Base-by-base conservation (phyloP, 2,113 vertebrate species). In the Apteryx mantelli region DNA sequence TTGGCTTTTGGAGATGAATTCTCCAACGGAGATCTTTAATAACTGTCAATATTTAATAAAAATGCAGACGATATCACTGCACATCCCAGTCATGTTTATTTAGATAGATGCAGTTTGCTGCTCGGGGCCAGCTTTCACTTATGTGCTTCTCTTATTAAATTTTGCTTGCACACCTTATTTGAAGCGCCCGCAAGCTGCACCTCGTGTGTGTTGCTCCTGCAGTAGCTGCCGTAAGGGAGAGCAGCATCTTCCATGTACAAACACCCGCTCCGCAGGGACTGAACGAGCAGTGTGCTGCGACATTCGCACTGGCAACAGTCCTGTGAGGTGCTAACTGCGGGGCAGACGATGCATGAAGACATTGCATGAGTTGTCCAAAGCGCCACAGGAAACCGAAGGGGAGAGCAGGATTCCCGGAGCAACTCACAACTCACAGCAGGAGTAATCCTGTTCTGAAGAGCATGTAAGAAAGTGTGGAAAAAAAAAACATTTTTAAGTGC, bases 31-130 rank as follows among this genome's bases (percentile, higher is more conserved):
- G 73, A 91, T 94, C 80, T 97, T 98, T 98, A 97, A 98, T 98
- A 98, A 97, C 95, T 74, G 18, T 75, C 85, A 15, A 40, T 73
- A 4, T 97, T 97, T 97, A 97, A 98, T 98, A 95, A 96, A 96
- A 96, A 96, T 81, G 88, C 97, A 70, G 74, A 89, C 68, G 66
- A 66, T 86, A 87, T 80, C 42, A 7, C 8, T 89, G 91, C 91
- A 80, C 76, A 71, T 94, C 69, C 53, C 34, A 50, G 20, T 38
- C 44, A 13, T 30, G n/a, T 92, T 70, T 66, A 32, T 79, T 76
- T 65, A 66, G 50, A 8, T 20, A 36, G 75, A 22, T 14, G 44
- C 50, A 66, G 80, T 9, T 53, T 22, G 32, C 64, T 86, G 88
- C 91, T 56, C 1, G 4, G 52, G 63, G 63, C 30, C 68, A 50